phyloP scores from a whole-genome alignment of 1,140 invertebrate species.

The Elymnias hypermnestra region DNA sequence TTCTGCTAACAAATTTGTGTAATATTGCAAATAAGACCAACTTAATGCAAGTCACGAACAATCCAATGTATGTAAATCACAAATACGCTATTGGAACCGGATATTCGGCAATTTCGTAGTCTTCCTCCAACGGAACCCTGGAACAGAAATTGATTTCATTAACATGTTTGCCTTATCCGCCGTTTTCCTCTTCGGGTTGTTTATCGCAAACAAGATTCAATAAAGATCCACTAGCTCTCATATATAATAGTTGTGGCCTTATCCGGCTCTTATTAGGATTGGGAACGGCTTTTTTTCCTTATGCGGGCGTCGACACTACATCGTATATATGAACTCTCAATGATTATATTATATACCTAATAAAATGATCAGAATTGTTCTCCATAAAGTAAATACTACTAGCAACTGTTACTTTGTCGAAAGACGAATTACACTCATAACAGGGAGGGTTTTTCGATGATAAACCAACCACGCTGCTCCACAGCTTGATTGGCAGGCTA shows the following conservation, averaged over 20 bases:
- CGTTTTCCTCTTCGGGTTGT: slow-evolving; percentile 40
- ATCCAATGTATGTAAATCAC: slow-evolving; percentile 50
- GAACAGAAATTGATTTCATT: slow-evolving; percentile 61
- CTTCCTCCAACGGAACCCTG: slow-evolving; percentile 26
- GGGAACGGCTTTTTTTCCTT: not conserved
- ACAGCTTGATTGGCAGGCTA: too few species aligned
- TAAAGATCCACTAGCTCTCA: slow-evolving; percentile 17
- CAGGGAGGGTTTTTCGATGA: too few species aligned
- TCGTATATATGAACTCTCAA: too few species aligned
- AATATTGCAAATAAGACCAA: slow-evolving; percentile 33
- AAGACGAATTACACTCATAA: too few species aligned
- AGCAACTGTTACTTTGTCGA: too few species aligned
- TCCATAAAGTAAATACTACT: too few species aligned
- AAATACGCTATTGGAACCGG: slow-evolving; percentile 34
- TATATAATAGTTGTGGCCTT: slow-evolving; percentile 18
- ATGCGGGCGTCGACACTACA: not conserved
- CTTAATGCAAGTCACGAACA: slow-evolving; percentile 58
- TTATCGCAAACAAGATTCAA: slow-evolving; percentile 36
- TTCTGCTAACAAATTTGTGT: slow-evolving; percentile 6
- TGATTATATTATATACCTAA: too few species aligned
- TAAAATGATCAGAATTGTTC: too few species aligned
- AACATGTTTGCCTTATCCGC: slow-evolving; percentile 41
- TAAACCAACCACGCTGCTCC: too few species aligned
- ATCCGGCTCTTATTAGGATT: slow-evolving; percentile 3
- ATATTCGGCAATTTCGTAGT: slow-evolving; percentile 12